Evolutionary conservation across 2,797 vertebrate genomes (phyloP), one percentile per base, ranked within the genome.

Genomic region (Siniperca scherzeri): DNA sequence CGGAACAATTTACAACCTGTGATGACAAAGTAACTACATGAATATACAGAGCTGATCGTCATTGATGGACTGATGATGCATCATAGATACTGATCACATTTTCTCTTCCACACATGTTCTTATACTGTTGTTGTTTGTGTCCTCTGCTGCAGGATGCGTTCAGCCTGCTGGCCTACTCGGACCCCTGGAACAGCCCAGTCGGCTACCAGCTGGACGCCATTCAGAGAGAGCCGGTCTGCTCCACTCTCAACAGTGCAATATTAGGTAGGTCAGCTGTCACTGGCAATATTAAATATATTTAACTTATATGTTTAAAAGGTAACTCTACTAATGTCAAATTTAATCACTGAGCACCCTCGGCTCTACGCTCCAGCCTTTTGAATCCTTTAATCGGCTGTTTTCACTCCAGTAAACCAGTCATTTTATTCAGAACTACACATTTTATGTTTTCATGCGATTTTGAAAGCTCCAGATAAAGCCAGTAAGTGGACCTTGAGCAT

Each of bases 161-260:
- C 96, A 99, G 98, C 94, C 96, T 99, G 94, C 96, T 99, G 69
- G 98, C 98, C 0, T 99, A 99, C 93, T 99, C 98, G 0, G 98
- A 99, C 94, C 98, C 98, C 42, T 99, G 98, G 98, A 98, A 93
- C 94, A 99, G 98, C 95, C 98, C 98, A 0, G 98, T 99, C 21
- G 98, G 98, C 81, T 99, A 98, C 89, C 98, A 99, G 91, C 97
- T 99, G 82, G 98, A 99, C 84, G 97, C 98, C 30, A 98, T 99
- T 87, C 98, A 99, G 90, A 98, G 98, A 92, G 98, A 99, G 94
- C 98, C 98, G 0, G 98, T 99, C 89, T 99, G 98, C 96, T 99
- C 98, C 75, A 98, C 98, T 44, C 98, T 99, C 56, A 99, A 99
- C 95, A 99, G 98, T 98, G 98, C 98, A 99, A 99, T 99, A 98